These are phyloP conservation scores for Lerista edwardsae DNA, from an alignment of 2,797 vertebrate species.

Conservation along the genomic window DNA sequence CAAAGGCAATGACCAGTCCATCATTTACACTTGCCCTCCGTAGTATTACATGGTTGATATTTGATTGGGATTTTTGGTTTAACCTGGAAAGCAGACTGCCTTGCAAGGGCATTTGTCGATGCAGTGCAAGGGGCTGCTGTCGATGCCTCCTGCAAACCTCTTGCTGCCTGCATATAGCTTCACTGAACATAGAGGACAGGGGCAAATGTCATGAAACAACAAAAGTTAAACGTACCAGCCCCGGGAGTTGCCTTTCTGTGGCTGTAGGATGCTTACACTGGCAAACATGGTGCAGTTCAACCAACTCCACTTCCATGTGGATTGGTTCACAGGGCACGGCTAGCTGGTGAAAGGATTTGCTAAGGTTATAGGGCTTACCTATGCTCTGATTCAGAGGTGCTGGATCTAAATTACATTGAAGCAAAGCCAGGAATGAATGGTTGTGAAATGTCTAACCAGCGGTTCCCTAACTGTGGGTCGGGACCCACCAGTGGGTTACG, in stretches of 20 bases:
- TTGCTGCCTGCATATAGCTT: neutral
- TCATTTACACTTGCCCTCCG: too few relatives aligned
- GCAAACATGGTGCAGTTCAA: neutral
- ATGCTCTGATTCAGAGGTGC: constrained; percentile 1
- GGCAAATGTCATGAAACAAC: neutral
- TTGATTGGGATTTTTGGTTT: neutral
- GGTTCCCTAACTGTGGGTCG: too few relatives aligned
- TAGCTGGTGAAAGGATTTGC: neutral
- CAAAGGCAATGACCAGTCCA: too few relatives aligned
- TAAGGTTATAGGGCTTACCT: neutral
- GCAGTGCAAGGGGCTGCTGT: neutral
- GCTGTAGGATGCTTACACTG: neutral
- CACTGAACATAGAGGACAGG: neutral
- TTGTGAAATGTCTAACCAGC: constrained; percentile 10
- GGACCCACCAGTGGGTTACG: too few relatives aligned
- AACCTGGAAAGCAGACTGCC: neutral
- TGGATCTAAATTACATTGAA: neutral
- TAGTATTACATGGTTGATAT: too few relatives aligned
- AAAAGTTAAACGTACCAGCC: neutral
- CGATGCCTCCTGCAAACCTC: neutral
- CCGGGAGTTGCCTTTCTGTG: neutral
- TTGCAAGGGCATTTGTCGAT: too few relatives aligned
- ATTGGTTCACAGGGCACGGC: neutral
- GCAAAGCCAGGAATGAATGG: neutral
- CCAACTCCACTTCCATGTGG: neutral